A percentile compares a stretch with the other conserved stretches of the same genome.
These are phyloP conservation scores for Pyrocoelia pectoralis DNA, from an alignment of 2,888 invertebrate genomes.

Conservation along the genomic window DNA sequence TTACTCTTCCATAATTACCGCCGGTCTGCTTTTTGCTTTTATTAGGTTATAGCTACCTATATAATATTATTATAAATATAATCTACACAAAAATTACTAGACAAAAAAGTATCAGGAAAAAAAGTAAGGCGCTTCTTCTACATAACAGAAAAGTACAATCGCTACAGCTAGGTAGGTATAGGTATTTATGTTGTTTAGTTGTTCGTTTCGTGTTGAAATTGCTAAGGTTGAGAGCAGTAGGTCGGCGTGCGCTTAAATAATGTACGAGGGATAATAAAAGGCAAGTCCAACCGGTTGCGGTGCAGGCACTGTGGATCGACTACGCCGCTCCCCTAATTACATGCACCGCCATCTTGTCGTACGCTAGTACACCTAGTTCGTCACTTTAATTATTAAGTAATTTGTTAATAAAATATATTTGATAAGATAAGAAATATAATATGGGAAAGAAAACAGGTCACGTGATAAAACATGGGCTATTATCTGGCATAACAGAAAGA, in stretches of 20 bases:
- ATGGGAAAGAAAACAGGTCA: slow-evolving; percentile 42
- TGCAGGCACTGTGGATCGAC: slow-evolving; percentile 28
- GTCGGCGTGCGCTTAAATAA: slow-evolving; percentile 42
- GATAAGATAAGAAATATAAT: slow-evolving; percentile 26
- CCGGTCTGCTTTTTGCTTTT: too few relatives aligned
- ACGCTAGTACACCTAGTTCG: slow-evolving; percentile 34
- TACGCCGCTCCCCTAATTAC: slow-evolving; percentile 42
- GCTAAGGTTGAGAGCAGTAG: slow-evolving; percentile 21
- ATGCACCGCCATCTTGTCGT: slow-evolving; percentile 36
- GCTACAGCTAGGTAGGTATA: too few relatives aligned
- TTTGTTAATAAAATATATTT: background rate
- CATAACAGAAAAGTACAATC: too few relatives aligned
- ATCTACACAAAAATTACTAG: too few relatives aligned
- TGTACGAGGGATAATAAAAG: slow-evolving; percentile 40
- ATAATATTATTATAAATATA: too few relatives aligned
- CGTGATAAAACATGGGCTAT: slow-evolving; percentile 32
- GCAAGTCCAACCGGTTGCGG: slow-evolving; percentile 41
- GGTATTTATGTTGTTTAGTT: too few relatives aligned
- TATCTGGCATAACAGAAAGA: slow-evolving; percentile 33
- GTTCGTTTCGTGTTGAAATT: too few relatives aligned
- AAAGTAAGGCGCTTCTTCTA: too few relatives aligned
- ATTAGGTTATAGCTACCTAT: too few relatives aligned
- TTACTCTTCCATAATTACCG: too few relatives aligned
- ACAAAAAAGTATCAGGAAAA: too few relatives aligned
- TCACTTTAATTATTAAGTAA: background rate